Evolutionary conservation across 2,888 invertebrate species (phyloP), one percentile per base, ranked within the genome.

Genomic region (Microchrysa polita): DNA sequence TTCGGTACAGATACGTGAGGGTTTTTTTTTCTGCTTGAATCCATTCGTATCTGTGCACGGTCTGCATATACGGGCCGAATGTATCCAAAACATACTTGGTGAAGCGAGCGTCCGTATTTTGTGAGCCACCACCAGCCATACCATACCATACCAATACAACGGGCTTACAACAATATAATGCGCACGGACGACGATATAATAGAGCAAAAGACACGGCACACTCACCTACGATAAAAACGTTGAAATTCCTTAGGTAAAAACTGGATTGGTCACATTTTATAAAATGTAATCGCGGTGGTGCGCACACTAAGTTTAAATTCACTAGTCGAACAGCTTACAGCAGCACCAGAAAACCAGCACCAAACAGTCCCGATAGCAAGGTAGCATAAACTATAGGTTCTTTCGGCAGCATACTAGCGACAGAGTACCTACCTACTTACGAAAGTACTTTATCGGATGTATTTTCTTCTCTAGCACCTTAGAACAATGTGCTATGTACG

Each of bases 221-320:
- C 61, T 71, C 82, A 74, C 82, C 73, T 73, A 73, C 73, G 65
- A 73, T 65, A 42, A 65, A 23, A 63, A 60, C 60, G 73, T 23
- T 65, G 61, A 59, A 73, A 73, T 73, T 73, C 73, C 67, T 60
- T 61, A 57, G 48, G 59, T 60, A 73, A 73, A 61, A 73, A 73
- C 73, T 73, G 73, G 73, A 73, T 67, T 73, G 65, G 67, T 67
- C 67, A 73, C 73, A 73, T 73, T 73, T 73, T 73, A 53, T 60
- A 65, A 34, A 73, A 73, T 67, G 65, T 65, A 73, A 73, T 73
- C 73, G 52, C 59, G 42, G 72, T 27, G 61, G 72, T 67, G 67
- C 67, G 67, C 67, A 53, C 67, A 23, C 67, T n/a, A n/a, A n/a
- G 67, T 67, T 67, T 52, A 53, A 23, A 52, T 67, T 67, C 4